Evolutionary conservation across 1,140 invertebrate genomes (phyloP).

Genomic region (Thaumetopoea pityocampa): DNA sequence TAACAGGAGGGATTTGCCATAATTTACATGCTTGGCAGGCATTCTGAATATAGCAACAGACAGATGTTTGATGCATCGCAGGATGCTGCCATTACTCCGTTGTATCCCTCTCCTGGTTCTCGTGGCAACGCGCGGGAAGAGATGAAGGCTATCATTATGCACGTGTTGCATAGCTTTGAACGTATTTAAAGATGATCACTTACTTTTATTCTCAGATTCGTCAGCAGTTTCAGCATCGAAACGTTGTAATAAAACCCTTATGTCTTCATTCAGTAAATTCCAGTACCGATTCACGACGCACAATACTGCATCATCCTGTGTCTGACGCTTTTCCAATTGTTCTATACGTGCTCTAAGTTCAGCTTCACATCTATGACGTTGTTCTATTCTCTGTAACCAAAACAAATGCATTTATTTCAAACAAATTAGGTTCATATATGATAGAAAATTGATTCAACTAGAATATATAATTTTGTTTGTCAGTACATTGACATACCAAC

Average conservation of each 20-base stretch:
- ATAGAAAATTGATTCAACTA: too few species aligned
- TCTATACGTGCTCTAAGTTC: constrained; percentile 95
- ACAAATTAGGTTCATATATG: too few species aligned
- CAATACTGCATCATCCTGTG: constrained; percentile 97
- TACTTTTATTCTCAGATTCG: constrained; percentile 96
- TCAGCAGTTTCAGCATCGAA: constrained; percentile 98
- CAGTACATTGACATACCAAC: too few species aligned
- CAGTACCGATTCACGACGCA: constrained; percentile 99
- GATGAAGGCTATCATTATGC: background rate
- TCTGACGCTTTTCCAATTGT: constrained; percentile 96
- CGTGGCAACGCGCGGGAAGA: too few species aligned
- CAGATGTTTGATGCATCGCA: too few species aligned
- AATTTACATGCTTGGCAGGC: too few species aligned
- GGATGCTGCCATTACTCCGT: too few species aligned
- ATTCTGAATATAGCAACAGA: too few species aligned
- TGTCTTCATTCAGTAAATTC: constrained; percentile 98
- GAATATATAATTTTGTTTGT: too few species aligned
- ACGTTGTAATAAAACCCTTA: constrained; percentile 93
- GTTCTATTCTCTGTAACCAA: constrained; percentile 86
- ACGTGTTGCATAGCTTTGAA: background rate
- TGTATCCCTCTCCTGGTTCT: too few species aligned
- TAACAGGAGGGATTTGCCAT: too few species aligned
- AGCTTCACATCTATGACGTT: constrained; percentile 91
- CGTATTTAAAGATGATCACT: constrained; percentile 27
- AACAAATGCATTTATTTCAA: background rate